Percentiles rank a stretch among this genome's conserved stretches.
Conservation (phyloP, 2,888 invertebrate genomes). For the Octonoba sinensis region DNA sequence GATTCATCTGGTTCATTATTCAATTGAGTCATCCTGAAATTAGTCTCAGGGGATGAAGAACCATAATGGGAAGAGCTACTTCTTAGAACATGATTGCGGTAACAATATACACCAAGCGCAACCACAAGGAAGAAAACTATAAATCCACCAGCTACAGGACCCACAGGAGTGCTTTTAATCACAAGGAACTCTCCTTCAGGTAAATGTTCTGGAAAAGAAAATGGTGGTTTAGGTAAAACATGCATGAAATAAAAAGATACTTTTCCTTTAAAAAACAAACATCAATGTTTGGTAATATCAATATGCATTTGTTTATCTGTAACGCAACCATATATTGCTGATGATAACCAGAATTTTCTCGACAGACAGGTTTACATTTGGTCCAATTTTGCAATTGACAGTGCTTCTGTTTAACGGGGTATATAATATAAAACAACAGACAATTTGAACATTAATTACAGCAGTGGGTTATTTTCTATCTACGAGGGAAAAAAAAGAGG, state of each 20-base stretch:
- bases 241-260: not conserved
- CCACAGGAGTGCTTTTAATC: constrained; percentile 77
- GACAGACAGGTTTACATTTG: too few relatives aligned
- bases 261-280: not conserved
- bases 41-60: constrained; percentile 70
- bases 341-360: too few relatives aligned
- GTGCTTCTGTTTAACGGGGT: too few relatives aligned
- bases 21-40: constrained; percentile 71
- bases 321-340: too few relatives aligned
- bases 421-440: too few relatives aligned
- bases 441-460: too few relatives aligned
- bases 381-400: too few relatives aligned
- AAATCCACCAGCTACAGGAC: constrained; percentile 88
- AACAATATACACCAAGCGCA: constrained; percentile 87
- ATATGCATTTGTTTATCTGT: too few relatives aligned
- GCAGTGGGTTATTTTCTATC: too few relatives aligned
- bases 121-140: constrained; percentile 84
- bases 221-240: not conserved
- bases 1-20: constrained; percentile 72
- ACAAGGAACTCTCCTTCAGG: constrained; percentile 65
- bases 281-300: not conserved
- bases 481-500: too few relatives aligned
- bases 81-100: constrained; percentile 76
- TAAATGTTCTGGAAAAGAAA: constrained; percentile 43
- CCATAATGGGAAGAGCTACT: constrained; percentile 69